A percentile compares a stretch with the other conserved stretches of the same genome.
Evolutionary conservation across 2,113 vertebrate species (phyloP).

Genomic region (Anarhynchus alexandrinus): DNA sequence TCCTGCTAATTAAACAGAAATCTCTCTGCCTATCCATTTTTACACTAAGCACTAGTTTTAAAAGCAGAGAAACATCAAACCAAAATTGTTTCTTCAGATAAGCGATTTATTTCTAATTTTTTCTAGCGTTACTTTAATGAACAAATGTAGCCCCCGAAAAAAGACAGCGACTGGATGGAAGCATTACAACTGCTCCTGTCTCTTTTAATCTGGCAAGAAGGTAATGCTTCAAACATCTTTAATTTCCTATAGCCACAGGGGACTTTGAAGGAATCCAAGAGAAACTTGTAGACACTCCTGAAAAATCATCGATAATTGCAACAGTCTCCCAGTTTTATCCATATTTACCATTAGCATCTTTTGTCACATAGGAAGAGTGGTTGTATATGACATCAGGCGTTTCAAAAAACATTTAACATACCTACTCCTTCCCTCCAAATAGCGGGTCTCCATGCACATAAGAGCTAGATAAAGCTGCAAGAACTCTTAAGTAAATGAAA

Average conservation of each 20-base stretch:
- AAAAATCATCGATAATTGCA: not conserved
- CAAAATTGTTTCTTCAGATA: not conserved
- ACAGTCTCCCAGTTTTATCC: not conserved
- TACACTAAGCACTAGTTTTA: not conserved
- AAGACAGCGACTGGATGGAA: not conserved
- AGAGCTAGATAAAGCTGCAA: not conserved
- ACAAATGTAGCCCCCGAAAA: not conserved
- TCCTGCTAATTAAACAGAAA: not conserved
- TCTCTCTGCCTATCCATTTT: not conserved
- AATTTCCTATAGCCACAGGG: not conserved
- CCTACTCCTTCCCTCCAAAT: not conserved
- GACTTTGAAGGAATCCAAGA: not conserved
- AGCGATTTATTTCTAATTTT: not conserved
- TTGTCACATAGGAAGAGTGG: not conserved
- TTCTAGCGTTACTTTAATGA: not conserved
- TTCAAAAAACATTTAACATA: not conserved
- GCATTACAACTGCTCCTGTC: not conserved
- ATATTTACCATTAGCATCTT: not conserved
- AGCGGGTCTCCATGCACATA: not conserved
- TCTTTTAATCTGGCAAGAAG: not conserved
- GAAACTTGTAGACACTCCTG: not conserved
- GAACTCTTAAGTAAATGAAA: not conserved
- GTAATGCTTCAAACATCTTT: not conserved
- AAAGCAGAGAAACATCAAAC: not conserved
- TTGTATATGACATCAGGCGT: not conserved